A percentile compares a stretch with the other conserved stretches of the same genome.
Evolutionary conservation across 2,888 invertebrate genomes (phyloP).

Genomic region (Macrosiphum euphorbiae): DNA sequence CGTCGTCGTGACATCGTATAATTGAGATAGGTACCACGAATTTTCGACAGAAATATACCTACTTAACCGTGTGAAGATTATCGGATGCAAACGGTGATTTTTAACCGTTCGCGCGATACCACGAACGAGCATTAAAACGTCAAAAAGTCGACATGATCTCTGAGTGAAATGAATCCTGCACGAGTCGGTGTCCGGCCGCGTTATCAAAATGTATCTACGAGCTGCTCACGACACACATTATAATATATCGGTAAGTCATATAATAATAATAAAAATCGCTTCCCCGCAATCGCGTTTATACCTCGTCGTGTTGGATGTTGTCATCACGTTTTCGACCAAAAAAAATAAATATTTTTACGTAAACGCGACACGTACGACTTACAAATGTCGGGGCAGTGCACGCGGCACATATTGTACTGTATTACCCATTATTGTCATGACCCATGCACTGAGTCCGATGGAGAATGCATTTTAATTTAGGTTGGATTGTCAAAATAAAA

Average conservation of each 20-base stretch:
- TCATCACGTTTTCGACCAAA: not conserved
- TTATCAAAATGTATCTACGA: not conserved
- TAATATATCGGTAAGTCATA: not conserved
- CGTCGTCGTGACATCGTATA: not conserved
- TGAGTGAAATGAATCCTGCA: not conserved
- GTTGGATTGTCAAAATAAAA: not conserved
- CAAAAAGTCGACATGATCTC: not conserved
- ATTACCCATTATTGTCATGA: not conserved
- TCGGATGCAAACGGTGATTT: not conserved
- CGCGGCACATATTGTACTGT: not conserved
- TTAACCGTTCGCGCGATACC: not conserved
- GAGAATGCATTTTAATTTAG: slow-evolving; percentile 13
- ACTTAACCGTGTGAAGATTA: not conserved
- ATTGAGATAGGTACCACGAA: not conserved
- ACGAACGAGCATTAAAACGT: not conserved
- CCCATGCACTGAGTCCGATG: not conserved
- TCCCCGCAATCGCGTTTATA: not conserved
- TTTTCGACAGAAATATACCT: not conserved
- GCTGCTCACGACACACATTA: not conserved
- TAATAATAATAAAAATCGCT: not conserved
- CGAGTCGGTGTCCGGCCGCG: not conserved
- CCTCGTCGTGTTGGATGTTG: not conserved
- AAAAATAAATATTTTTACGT: not conserved
- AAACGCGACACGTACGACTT: not conserved
- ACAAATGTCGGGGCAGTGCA: not conserved